These are phyloP conservation scores for Epicauta chinensis DNA, from an alignment of 1,140 invertebrate species.

Conservation along the genomic window DNA sequence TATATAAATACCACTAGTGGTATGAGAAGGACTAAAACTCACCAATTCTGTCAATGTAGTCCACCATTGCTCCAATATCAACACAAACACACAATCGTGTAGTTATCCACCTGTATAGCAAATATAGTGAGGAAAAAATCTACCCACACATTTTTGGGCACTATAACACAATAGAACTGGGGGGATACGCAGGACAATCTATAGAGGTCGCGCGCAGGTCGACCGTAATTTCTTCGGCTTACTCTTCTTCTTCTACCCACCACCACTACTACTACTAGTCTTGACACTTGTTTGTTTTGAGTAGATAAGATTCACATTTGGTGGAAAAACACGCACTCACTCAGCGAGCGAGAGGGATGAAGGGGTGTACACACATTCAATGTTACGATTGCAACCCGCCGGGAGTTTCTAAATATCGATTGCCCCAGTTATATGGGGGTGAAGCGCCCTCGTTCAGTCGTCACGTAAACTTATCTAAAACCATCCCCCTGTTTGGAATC, in stretches of 20 bases:
- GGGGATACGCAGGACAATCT: slow-evolving; percentile 1
- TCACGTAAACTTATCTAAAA: slow-evolving; percentile 19
- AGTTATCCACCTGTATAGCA: no score
- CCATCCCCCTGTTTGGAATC: no score
- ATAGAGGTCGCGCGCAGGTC: slow-evolving; percentile 9
- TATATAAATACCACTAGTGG: slow-evolving; percentile 17
- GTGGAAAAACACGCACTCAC: slow-evolving; percentile 24
- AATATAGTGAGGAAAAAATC: no score
- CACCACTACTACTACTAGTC: no score
- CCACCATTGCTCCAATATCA: slow-evolving; percentile 23
- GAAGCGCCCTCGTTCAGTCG: slow-evolving; percentile 30
- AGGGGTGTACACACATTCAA: slow-evolving; percentile 20
- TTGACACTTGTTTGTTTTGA: slow-evolving; percentile 28
- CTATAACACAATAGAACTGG: no score
- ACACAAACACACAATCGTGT: no score
- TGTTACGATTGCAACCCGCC: slow-evolving; percentile 23
- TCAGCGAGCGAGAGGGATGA: slow-evolving; percentile 4
- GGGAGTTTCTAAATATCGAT: slow-evolving; percentile 35
- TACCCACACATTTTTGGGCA: no score
- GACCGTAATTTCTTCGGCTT: slow-evolving; percentile 1
- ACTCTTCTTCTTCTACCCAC: neutral
- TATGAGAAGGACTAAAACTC: slow-evolving; percentile 18
- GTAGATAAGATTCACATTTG: slow-evolving; percentile 24
- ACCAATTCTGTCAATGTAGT: slow-evolving; percentile 36
- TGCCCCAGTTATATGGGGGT: slow-evolving; percentile 35